Conservation (phyloP, 2,113 vertebrate genomes). For the Melanerpes aurifrons region DNA sequence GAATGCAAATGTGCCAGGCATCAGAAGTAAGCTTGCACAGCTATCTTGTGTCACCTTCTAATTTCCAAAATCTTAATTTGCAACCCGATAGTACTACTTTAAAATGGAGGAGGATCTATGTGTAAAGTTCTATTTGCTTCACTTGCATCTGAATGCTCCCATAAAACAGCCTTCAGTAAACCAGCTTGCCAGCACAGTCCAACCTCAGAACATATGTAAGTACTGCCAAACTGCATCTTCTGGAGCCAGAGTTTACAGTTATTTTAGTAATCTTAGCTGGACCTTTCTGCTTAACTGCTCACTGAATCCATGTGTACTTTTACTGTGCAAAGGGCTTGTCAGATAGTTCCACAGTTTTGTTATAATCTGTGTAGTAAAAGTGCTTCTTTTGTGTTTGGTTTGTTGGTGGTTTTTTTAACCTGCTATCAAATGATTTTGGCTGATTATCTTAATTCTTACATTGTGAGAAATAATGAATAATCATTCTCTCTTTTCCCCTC, state of each 20-base stretch:
- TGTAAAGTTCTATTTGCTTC: slow-evolving; percentile 53
- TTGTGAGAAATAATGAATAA: not conserved
- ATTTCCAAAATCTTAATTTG: slow-evolving; percentile 57
- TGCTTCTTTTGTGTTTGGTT: not conserved
- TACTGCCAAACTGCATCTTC: not conserved
- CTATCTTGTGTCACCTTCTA: slow-evolving; percentile 17
- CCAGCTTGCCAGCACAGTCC: slow-evolving; percentile 20
- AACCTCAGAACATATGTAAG: not conserved
- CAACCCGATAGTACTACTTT: slow-evolving; percentile 46
- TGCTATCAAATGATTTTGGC: not conserved
- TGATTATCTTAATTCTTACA: not conserved
- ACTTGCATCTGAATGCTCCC: slow-evolving; percentile 49
- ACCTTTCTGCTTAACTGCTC: slow-evolving; percentile 1
- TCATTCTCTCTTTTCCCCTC: not conserved
- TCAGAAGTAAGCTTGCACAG: not conserved
- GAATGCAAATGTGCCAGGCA: not conserved
- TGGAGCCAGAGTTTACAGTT: slow-evolving; percentile 14
- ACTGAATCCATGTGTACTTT: not conserved
- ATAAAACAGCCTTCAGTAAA: slow-evolving; percentile 51
- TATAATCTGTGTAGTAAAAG: not conserved
- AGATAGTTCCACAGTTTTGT: not conserved
- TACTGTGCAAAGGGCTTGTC: not conserved
- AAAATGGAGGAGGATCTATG: slow-evolving; percentile 48
- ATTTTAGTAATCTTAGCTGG: not conserved
- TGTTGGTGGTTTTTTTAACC: not conserved